Evolutionary conservation across 2,113 vertebrate genomes (phyloP), one percentile per base, ranked within the genome.

Genomic region (Rhea americana): DNA sequence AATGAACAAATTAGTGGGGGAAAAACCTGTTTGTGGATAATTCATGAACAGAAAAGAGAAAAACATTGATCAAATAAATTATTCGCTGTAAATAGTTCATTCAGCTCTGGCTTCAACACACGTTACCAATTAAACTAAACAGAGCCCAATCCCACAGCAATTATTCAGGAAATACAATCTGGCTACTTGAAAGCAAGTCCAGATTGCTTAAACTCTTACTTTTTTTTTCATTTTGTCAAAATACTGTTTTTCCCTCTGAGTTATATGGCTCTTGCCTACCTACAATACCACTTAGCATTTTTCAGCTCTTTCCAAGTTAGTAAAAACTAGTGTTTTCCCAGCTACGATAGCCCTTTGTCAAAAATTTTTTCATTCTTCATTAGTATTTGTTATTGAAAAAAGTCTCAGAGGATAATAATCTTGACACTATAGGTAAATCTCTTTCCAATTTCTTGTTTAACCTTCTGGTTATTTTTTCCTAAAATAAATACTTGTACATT

Each of bases 61-160:
- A 0, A 0, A 74, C 43, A 94, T 77, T 93, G 76, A 94, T 88
- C 82, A 95, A 81, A 91, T 74, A 94, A 91, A 94, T 93, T 63
- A 85, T 88, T 93, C 11, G 20, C 68, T 91, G 73, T 68, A 90
- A 93, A 91, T n/a, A 93, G 73, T 90, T 93, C 43, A 5, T 68
- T 91, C 90, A 62, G 77, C 66, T 86, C 65, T 84, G 83, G 56
- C 39, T 91, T 90, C 85, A 86, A 88, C 58, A 92, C 92, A 88
- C 32, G 0, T 93, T 93, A 90, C 87, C 93, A 93, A 84, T 75
- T 88, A 95, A 93, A 94, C 85, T 73, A 86, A 87, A 87, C 13
- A 67, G 68, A 84, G 71, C 32, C 77, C 51, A 91, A 39, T 62
- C 72, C 72, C 45, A 67, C 32, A 88, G 56, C 45, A 94, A 83